Evolutionary conservation across 2,888 invertebrate species (phyloP).

Genomic region (Oxystoma pomonae): DNA sequence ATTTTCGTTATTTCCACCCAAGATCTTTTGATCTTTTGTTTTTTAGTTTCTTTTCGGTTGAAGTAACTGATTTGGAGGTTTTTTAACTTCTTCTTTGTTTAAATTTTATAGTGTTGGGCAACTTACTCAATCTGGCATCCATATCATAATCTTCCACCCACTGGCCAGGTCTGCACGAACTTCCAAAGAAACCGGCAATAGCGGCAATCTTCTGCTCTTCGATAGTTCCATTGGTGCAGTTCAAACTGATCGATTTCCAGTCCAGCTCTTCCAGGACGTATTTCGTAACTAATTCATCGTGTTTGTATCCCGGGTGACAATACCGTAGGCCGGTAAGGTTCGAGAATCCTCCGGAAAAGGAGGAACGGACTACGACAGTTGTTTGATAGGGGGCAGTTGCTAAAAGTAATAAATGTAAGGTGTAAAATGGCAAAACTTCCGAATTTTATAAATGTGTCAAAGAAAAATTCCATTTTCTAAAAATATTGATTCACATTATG

Average conservation of each 20-base stretch:
- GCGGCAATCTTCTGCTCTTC: constrained; percentile 59
- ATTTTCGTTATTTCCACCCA: neutral
- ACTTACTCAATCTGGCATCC: constrained; percentile 59
- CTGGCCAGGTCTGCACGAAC: constrained; percentile 68
- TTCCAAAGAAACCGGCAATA: constrained; percentile 60
- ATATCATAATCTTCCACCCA: constrained; percentile 57
- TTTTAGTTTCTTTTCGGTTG: too few relatives aligned
- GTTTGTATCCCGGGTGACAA: constrained; percentile 63
- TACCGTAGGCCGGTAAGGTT: constrained; percentile 53
- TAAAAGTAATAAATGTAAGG: neutral
- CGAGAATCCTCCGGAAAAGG: constrained; percentile 49
- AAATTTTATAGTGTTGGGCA: too few relatives aligned
- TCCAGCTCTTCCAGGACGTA: constrained; percentile 60
- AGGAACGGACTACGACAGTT: constrained; percentile 55
- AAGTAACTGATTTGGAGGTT: too few relatives aligned
- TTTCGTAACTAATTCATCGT: constrained; percentile 56
- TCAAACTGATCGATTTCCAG: constrained; percentile 30
- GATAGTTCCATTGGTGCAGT: constrained; percentile 43
- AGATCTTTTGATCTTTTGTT: too few relatives aligned
- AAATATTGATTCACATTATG: too few relatives aligned
- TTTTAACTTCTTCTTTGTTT: too few relatives aligned
- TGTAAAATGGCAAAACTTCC: too few relatives aligned
- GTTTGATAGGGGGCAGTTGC: constrained; percentile 50
- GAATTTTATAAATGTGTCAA: too few relatives aligned
- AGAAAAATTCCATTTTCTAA: too few relatives aligned